Evolutionary conservation across 2,797 vertebrate species (phyloP).

Genomic region (Coilia nasus): DNA sequence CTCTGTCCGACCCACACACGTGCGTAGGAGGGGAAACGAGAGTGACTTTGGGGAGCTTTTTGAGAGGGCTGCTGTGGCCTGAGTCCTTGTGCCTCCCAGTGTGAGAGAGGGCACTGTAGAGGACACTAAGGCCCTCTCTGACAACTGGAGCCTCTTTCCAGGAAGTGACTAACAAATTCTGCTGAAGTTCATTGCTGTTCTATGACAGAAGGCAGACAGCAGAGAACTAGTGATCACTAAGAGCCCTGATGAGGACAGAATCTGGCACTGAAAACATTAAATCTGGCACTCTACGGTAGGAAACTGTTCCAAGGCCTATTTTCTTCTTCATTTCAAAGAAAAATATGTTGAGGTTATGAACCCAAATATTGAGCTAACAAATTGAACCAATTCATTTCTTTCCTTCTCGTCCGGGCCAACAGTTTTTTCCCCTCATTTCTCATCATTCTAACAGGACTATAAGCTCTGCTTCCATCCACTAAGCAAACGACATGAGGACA

Average conservation of each 20-base stretch:
- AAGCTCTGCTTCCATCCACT: background rate
- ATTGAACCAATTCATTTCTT: slow-evolving; percentile 15
- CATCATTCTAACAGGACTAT: background rate
- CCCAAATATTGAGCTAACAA: background rate
- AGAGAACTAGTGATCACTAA: background rate
- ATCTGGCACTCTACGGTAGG: background rate
- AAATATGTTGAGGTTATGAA: background rate
- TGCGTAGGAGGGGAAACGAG: background rate
- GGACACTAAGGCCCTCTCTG: too few species aligned
- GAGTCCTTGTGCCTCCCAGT: background rate
- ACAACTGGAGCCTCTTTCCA: background rate
- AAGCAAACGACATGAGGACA: too few species aligned
- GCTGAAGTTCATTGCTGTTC: background rate
- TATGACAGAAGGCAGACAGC: background rate
- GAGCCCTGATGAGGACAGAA: background rate
- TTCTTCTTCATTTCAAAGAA: background rate
- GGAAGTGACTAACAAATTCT: background rate
- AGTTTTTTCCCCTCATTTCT: background rate
- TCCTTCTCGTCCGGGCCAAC: background rate
- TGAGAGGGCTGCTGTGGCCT: background rate
- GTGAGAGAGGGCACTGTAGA: background rate
- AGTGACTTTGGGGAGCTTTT: slow-evolving; percentile 1
- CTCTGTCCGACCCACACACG: background rate
- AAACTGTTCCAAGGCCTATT: background rate
- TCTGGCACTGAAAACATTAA: background rate